Evolutionary conservation across 1,140 invertebrate species (phyloP).

Genomic region (Gonioctena quinquepunctata): DNA sequence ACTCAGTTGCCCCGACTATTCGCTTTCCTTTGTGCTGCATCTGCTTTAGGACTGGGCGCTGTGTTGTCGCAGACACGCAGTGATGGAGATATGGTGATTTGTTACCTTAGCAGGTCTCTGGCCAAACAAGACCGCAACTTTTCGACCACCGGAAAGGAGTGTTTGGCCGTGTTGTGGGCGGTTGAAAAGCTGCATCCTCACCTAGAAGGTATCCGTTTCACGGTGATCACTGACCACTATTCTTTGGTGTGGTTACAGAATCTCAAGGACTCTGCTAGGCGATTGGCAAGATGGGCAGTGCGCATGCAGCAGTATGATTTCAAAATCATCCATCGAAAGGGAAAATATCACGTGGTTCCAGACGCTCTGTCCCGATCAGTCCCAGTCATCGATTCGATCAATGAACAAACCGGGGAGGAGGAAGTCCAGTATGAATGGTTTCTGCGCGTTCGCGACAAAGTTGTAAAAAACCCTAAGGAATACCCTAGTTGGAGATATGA

Average conservation of each 20-base stretch:
- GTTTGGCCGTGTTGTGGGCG: slow-evolving; percentile 54
- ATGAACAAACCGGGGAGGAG: not conserved
- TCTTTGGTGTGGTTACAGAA: slow-evolving; percentile 55
- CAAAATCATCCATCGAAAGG: slow-evolving; percentile 1
- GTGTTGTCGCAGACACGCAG: slow-evolving; percentile 25
- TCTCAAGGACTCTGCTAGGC: slow-evolving; percentile 51
- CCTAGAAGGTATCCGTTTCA: slow-evolving; percentile 55
- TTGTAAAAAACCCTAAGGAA: not conserved
- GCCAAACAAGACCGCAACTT: slow-evolving; percentile 55
- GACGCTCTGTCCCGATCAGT: slow-evolving; percentile 8
- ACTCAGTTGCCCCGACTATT: slow-evolving; percentile 23
- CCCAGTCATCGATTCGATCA: not conserved
- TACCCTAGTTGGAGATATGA: not conserved
- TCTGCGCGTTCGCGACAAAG: not conserved
- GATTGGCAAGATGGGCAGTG: slow-evolving; percentile 55
- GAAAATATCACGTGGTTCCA: slow-evolving; percentile 7
- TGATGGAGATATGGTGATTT: slow-evolving; percentile 16
- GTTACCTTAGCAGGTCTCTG: slow-evolving; percentile 14
- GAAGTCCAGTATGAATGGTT: slow-evolving; percentile 15
- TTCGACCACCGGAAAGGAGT: slow-evolving; percentile 56
- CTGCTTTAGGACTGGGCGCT: slow-evolving; percentile 29
- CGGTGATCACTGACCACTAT: slow-evolving; percentile 57
- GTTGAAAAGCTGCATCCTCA: slow-evolving; percentile 55
- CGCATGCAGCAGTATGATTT: not conserved
- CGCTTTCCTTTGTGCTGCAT: slow-evolving; percentile 33